A percentile compares a stretch with the other conserved stretches of the same genome.
Conservation (phyloP, 1,140 invertebrate species). For the Chymomyza costata region DNA sequence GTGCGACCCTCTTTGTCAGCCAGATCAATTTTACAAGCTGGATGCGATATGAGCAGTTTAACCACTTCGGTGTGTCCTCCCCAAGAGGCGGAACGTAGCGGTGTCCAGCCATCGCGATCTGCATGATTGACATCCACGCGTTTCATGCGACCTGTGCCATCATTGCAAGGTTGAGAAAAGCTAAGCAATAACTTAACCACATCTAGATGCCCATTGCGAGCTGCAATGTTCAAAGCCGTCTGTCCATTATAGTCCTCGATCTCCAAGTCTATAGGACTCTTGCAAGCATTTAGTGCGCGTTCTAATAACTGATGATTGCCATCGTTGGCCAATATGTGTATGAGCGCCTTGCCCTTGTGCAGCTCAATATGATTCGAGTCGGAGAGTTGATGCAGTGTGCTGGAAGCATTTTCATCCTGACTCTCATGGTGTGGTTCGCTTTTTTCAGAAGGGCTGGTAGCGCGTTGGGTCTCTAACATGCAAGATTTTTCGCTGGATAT, state of each 20-base stretch:
- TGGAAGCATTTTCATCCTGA: constrained; percentile 69
- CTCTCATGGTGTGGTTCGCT: constrained; percentile 66
- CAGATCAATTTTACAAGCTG: constrained; percentile 84
- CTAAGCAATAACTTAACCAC: constrained; percentile 80
- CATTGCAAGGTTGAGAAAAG: constrained; percentile 63
- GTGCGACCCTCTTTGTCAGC: constrained; percentile 84
- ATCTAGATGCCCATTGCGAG: constrained; percentile 86
- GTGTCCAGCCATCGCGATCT: constrained; percentile 93
- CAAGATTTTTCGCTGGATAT: constrained; percentile 71
- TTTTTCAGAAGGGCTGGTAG: constrained; percentile 67
- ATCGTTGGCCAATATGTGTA: constrained; percentile 86
- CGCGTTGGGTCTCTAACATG: constrained; percentile 64
- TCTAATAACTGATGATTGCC: constrained; percentile 82
- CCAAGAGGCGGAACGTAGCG: constrained; percentile 91
- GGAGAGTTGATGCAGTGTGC: constrained; percentile 64
- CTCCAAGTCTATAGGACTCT: constrained; percentile 79
- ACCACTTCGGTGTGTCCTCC: constrained; percentile 95
- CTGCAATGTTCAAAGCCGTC: constrained; percentile 88
- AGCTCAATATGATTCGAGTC: constrained; percentile 77
- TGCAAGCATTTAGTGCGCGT: constrained; percentile 79
- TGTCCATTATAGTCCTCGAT: constrained; percentile 85
- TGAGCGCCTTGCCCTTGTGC: constrained; percentile 80
- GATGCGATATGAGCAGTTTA: constrained; percentile 85
- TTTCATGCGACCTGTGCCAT: constrained; percentile 76
- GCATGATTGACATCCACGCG: constrained; percentile 88